Evolutionary conservation across 2,113 vertebrate species (phyloP).

Genomic region (Sphyrna mokarran): DNA sequence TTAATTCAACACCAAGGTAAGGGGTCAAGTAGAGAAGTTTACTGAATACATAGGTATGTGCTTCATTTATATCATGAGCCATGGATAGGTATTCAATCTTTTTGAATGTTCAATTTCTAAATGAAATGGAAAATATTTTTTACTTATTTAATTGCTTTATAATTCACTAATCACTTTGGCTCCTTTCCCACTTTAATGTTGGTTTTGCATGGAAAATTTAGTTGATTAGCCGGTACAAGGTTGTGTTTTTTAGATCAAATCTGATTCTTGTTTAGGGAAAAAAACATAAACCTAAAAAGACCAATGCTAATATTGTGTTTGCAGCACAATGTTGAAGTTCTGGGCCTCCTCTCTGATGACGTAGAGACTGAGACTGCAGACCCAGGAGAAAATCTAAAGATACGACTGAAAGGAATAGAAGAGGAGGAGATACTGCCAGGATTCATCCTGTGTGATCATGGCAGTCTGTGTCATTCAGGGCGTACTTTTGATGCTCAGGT

Average conservation of each 20-base stretch:
- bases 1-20: neutral
- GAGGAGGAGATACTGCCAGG: conserved; percentile 97
- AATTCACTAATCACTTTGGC: neutral
- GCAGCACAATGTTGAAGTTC: conserved; percentile 94
- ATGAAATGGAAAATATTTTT: neutral
- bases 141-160: neutral
- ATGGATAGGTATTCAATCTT: neutral
- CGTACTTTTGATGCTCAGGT: conserved; percentile 98
- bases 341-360: conserved; percentile 92
- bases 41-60: neutral
- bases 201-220: neutral
- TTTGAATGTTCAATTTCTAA: neutral
- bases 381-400: conserved; percentile 94
- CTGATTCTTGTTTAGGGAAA: neutral
- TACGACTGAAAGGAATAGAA: conserved; percentile 95
- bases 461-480: conserved; percentile 96
- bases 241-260: neutral
- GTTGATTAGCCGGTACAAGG: neutral
- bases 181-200: neutral
- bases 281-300: neutral
- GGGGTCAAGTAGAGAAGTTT: neutral
- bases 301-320: conserved; percentile 40
- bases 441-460: conserved; percentile 93
- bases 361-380: conserved; percentile 91
- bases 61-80: neutral